These are phyloP conservation scores for Drosophila burlai DNA, from an alignment of 1,140 invertebrate genomes.

Conservation along the genomic window DNA sequence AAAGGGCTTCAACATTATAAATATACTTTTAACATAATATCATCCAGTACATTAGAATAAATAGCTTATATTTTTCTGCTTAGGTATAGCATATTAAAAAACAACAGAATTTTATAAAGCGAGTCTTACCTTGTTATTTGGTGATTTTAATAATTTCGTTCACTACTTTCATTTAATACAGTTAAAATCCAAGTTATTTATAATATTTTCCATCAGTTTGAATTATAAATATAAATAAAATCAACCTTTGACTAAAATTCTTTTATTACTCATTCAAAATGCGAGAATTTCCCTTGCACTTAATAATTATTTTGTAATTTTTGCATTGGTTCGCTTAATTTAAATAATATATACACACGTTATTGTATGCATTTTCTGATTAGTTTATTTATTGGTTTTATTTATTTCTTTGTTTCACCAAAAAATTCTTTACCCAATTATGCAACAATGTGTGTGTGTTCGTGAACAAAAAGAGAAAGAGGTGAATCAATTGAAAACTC, in stretches of 20 bases:
- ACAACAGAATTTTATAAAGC: no score
- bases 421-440: conserved; percentile 9
- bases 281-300: neutral
- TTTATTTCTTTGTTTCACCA: neutral
- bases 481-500: neutral
- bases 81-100: no score
- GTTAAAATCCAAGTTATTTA: neutral
- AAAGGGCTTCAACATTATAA: neutral
- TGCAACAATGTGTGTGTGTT: conserved; percentile 1
- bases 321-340: neutral
- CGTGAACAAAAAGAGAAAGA: neutral
- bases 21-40: neutral
- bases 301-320: neutral
- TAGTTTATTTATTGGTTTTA: neutral
- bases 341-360: neutral
- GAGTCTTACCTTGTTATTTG: no score
- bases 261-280: neutral
- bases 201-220: neutral
- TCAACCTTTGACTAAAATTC: neutral
- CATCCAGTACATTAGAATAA: neutral
- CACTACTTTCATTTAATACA: neutral
- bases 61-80: no score
- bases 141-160: neutral
- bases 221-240: neutral
- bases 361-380: neutral